Conservation (phyloP, 1,140 invertebrate genomes). For the Probaryconus sp. region DNA sequence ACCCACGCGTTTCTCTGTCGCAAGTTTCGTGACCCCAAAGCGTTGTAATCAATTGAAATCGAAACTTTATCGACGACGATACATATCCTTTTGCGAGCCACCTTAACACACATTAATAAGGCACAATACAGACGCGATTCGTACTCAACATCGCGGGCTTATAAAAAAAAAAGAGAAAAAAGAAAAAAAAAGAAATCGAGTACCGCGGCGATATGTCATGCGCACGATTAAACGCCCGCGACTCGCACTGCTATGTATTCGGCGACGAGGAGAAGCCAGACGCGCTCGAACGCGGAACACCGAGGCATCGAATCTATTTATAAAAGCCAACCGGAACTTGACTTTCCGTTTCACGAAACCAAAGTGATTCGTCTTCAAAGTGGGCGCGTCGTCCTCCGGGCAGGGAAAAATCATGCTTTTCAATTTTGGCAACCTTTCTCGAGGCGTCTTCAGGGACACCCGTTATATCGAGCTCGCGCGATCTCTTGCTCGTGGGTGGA, state of each 20-base stretch:
- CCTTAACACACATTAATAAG: too few species aligned
- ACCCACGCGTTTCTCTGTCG: too few species aligned
- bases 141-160: too few species aligned
- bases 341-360: slow-evolving; percentile 64
- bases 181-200: too few species aligned
- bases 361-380: slow-evolving; percentile 27
- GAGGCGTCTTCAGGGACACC: neutral
- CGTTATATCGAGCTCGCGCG: neutral
- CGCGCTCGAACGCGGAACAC: slow-evolving; percentile 50
- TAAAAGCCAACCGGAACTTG: slow-evolving; percentile 65
- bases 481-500: slow-evolving; percentile 38
- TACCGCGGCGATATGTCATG: slow-evolving; percentile 26
- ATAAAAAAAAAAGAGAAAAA: too few species aligned
- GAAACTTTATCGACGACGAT: too few species aligned
- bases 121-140: too few species aligned
- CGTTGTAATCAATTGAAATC: too few species aligned
- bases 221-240: slow-evolving; percentile 32
- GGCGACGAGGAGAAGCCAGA: slow-evolving; percentile 27
- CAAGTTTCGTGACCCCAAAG: too few species aligned
- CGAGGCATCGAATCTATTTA: slow-evolving; percentile 59
- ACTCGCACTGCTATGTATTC: slow-evolving; percentile 34
- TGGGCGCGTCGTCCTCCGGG: slow-evolving; percentile 17
- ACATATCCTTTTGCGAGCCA: too few species aligned
- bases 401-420: slow-evolving; percentile 24
- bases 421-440: neutral